A percentile compares a stretch with the other conserved stretches of the same genome.
Conservation (phyloP, 2,888 invertebrate species). For the Metellina segmentata region DNA sequence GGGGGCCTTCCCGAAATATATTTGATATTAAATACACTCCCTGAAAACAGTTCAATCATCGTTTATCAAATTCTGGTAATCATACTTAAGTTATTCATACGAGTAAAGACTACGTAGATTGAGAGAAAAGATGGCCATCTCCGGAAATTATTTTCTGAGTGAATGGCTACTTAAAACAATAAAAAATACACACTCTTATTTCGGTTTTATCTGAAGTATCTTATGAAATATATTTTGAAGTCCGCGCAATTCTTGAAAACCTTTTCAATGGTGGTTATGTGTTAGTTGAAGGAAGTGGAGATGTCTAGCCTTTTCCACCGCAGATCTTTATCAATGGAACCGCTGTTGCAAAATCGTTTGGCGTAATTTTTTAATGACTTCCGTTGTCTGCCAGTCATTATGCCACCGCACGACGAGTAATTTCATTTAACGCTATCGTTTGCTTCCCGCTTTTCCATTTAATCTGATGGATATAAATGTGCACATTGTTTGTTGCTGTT, state of each 20-base stretch:
- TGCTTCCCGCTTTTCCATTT: conserved; percentile 8
- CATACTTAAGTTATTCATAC: too few species aligned
- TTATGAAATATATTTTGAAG: too few species aligned
- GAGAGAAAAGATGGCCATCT: too few species aligned
- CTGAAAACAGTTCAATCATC: too few species aligned
- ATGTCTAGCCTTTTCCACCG: neutral
- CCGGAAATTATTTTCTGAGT: neutral
- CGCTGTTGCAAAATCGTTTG: conserved; percentile 28
- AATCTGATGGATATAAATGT: conserved; percentile 10
- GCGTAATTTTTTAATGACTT: conserved; percentile 64
- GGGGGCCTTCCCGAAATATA: too few species aligned
- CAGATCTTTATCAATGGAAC: neutral
- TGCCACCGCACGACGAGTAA: conserved; percentile 22
- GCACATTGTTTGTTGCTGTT: neutral
- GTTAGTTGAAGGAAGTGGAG: neutral
- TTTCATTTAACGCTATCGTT: neutral
- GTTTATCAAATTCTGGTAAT: too few species aligned
- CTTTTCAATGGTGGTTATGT: neutral
- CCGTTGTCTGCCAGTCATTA: conserved; percentile 57
- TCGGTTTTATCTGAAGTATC: too few species aligned
- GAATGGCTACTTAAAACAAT: neutral
- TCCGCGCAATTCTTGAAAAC: neutral
- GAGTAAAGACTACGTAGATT: too few species aligned
- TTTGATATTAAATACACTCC: too few species aligned
- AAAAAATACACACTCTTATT: neutral